A percentile compares a stretch with the other conserved stretches of the same genome.
These are phyloP conservation scores for Hemiprocne comata DNA, from an alignment of 2,113 vertebrate species.

Conservation along the genomic window DNA sequence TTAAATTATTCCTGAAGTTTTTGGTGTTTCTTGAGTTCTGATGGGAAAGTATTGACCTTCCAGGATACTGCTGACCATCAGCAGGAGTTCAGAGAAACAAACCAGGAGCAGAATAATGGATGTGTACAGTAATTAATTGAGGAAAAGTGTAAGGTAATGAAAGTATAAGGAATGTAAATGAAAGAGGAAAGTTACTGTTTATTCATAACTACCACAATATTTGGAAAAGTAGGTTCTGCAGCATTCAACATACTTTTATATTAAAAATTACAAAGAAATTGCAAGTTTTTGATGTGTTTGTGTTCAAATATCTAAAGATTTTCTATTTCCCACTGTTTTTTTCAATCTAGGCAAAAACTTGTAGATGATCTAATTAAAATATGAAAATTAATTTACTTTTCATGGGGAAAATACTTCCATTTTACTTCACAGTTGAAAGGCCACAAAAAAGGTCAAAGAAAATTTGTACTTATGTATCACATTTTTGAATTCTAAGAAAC, in stretches of 20 bases:
- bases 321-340: background rate
- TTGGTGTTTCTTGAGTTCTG: constrained; percentile 23
- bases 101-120: background rate
- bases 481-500: background rate
- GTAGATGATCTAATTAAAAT: background rate
- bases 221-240: background rate
- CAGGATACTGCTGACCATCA: background rate
- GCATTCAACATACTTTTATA: background rate
- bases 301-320: background rate
- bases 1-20: constrained; percentile 61
- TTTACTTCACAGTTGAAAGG: background rate
- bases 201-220: background rate
- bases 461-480: background rate
- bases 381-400: background rate
- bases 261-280: background rate
- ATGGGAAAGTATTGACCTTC: background rate
- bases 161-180: background rate
- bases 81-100: background rate
- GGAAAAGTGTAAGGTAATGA: background rate
- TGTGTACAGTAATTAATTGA: fast-evolving
- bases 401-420: background rate
- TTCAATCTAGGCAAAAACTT: background rate
- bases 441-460: background rate
- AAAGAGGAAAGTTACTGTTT: background rate
- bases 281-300: background rate